A percentile compares a stretch with the other conserved stretches of the same genome.
phyloP scores from a whole-genome alignment of 2,113 vertebrate genomes.

The Phaethon lepturus region DNA sequence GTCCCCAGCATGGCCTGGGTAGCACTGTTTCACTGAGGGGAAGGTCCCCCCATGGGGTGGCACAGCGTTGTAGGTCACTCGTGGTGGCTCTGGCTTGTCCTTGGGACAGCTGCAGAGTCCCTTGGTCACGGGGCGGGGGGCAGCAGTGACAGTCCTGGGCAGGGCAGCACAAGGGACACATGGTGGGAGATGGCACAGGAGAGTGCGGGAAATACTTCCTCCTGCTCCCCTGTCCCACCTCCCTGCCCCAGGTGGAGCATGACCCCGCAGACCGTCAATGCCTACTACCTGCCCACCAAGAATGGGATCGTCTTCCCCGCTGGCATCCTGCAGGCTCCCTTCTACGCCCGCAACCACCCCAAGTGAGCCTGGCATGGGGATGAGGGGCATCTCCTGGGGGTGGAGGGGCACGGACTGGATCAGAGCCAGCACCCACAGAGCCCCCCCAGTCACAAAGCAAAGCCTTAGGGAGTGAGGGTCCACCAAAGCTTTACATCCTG shows the following conservation, averaged over 20 bases:
- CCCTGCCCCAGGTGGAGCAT: slow-evolving; percentile 90
- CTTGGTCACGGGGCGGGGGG: background rate
- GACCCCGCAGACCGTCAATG: slow-evolving; percentile 97
- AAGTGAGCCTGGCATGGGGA: slow-evolving; percentile 80
- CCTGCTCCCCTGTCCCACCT: background rate
- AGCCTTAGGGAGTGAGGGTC: background rate
- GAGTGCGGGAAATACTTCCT: too few relatives aligned
- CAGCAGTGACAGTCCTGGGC: background rate
- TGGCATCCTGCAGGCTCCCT: slow-evolving; percentile 96
- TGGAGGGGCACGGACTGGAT: fast-evolving
- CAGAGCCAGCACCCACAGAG: background rate
- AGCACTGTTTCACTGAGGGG: background rate
- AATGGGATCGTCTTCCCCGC: slow-evolving; percentile 97
- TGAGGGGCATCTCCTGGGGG: background rate
- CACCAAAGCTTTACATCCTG: background rate
- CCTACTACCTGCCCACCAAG: slow-evolving; percentile 98
- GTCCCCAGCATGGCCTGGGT: background rate
- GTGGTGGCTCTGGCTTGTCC: background rate
- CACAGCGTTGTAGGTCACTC: background rate
- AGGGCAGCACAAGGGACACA: background rate
- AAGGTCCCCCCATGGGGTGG: background rate
- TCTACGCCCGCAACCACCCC: slow-evolving; percentile 92
- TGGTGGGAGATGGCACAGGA: background rate
- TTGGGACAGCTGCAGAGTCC: background rate
- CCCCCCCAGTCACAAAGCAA: background rate